Base-by-base conservation (phyloP, 1,140 invertebrate species). In the Drosophila equinoxialis region DNA sequence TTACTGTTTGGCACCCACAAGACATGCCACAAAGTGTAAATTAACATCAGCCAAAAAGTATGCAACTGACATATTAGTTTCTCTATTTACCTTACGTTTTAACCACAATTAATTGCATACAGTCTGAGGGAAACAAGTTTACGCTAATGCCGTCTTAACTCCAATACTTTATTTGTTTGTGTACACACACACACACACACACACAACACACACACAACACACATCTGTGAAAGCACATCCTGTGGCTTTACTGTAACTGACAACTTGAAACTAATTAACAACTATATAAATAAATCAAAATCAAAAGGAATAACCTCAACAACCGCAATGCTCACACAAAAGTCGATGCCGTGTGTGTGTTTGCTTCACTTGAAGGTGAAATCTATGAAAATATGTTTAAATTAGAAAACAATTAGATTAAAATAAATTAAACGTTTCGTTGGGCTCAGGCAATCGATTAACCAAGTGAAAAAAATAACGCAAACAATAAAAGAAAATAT, bases 391-490 rank as follows among this genome's bases (percentile, higher is more conserved):
- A 70, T 70, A 65, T 68, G 58, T 73, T 80, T 87, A 89, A 87
- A 89, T 89, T 78, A 81, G 75, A 84, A 89, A 89, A 84, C 84
- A 89, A 89, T 89, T 89, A 84, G 84, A 89, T 89, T 89, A 75
- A 90, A 89, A 89, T 89, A 89, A 89, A 90, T 89, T 84, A 89
- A 84, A 89, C 77, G 84, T 51, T 51, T 73, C 81, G 81, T 69
- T 89, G 84, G 77, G 80, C 74, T 83, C 84, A 89, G 84, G 74
- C 84, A 89, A 89, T 84, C 77, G 84, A 89, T 90, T 61, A 74
- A 54, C 37, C 77, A 68, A 48, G 57, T 48, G 54, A 64, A 33
- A 66, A 81, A 81, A 82, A 84, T 57, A 67, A 76, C 45, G 26
- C 20, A 54, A 68, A 37, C 41, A 68, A 51, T 37, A 51, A n/a